phyloP scores from a whole-genome alignment of 1,140 invertebrate species.

The Aphelenchoides fujianensis region DNA sequence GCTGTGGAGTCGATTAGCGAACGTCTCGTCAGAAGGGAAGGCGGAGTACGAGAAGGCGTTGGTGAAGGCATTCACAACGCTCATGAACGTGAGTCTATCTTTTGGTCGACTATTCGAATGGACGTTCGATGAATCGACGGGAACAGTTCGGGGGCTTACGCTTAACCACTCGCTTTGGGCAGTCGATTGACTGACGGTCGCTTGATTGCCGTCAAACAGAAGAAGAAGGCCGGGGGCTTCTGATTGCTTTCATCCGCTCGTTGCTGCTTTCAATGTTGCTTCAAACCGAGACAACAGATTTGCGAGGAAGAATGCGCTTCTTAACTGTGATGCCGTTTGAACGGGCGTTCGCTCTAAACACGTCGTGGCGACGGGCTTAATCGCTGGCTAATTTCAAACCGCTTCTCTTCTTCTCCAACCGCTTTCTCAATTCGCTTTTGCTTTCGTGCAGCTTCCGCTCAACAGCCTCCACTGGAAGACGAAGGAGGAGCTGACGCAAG shows the following conservation, averaged over 20 bases:
- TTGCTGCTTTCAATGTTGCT: background rate
- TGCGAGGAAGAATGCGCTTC: no score
- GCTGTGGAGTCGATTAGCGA: conserved; percentile 73
- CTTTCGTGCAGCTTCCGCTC: conserved; percentile 34
- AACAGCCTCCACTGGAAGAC: conserved; percentile 33
- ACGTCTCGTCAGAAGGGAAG: conserved; percentile 78
- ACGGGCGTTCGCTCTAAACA: no score
- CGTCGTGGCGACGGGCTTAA: no score
- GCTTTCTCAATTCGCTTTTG: no score
- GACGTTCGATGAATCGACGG: no score
- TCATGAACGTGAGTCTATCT: conserved; percentile 70
- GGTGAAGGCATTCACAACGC: conserved; percentile 80
- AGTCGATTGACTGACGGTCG: background rate
- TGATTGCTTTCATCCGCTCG: no score
- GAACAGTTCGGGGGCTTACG: conserved; percentile 33
- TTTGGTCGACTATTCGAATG: no score
- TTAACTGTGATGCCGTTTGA: no score
- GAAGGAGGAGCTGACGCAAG: conserved; percentile 45
- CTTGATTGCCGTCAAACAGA: background rate
- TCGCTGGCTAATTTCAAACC: no score
- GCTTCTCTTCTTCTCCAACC: no score
- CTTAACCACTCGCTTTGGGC: no score
- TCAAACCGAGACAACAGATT: background rate
- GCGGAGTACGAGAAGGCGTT: conserved; percentile 90
- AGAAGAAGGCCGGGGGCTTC: background rate